A percentile compares a stretch with the other conserved stretches of the same genome.
Evolutionary conservation across 2,113 vertebrate genomes (phyloP).

Genomic region (Amblyornis subalaris): DNA sequence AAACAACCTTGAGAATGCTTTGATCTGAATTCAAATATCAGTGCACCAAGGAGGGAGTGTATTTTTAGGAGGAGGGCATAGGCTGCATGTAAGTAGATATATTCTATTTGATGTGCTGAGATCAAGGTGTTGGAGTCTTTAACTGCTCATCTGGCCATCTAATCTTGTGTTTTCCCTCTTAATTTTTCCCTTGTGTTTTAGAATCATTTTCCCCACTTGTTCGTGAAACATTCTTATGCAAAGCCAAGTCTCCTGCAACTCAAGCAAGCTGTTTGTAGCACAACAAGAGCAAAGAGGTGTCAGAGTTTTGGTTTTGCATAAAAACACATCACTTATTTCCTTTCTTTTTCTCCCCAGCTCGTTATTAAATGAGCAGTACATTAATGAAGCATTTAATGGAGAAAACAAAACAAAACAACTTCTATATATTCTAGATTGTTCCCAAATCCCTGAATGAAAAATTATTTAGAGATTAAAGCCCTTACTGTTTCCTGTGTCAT

Average conservation of each 20-base stretch:
- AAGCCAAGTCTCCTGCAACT: neutral
- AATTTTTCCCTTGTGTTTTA: constrained; percentile 1
- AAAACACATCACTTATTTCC: neutral
- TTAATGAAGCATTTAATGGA: neutral
- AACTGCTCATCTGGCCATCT: neutral
- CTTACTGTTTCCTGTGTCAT: neutral
- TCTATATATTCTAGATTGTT: neutral
- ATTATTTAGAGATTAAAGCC: neutral
- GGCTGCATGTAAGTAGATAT: neutral
- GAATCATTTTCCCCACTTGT: neutral
- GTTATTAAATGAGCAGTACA: neutral
- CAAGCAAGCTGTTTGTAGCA: neutral
- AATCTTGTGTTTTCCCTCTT: neutral
- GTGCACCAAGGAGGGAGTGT: neutral
- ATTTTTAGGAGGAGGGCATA: neutral
- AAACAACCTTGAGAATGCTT: neutral
- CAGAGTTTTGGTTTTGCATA: neutral
- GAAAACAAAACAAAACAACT: neutral
- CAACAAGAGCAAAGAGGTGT: neutral
- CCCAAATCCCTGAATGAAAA: neutral
- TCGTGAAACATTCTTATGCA: neutral
- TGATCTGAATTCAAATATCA: neutral
- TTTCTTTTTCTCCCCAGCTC: neutral
- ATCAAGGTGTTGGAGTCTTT: neutral
- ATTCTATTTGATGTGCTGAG: constrained; percentile 2